Percentiles rank a stretch among this genome's conserved stretches.
Evolutionary conservation across 2,888 invertebrate genomes (phyloP).

Genomic region (Crossocerus cetratus): DNA sequence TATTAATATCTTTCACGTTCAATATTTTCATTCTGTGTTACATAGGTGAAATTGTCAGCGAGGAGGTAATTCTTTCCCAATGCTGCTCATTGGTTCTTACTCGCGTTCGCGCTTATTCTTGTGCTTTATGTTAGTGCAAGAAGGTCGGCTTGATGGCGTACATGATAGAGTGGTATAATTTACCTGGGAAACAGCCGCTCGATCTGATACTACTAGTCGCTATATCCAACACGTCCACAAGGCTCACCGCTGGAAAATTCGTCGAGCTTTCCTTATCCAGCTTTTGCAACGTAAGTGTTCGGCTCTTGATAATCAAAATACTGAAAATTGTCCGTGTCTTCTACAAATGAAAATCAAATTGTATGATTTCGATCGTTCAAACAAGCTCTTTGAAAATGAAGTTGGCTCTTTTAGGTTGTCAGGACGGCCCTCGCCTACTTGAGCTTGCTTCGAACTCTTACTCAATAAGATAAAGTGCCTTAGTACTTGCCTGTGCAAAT

Average conservation of each 20-base stretch:
- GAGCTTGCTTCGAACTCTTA: conserved; percentile 53
- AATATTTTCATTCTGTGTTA: conserved; percentile 70
- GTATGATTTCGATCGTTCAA: not conserved
- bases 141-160: conserved; percentile 61
- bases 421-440: conserved; percentile 57
- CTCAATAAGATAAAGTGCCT: conserved; percentile 9
- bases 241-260: conserved; percentile 69
- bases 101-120: not conserved
- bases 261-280: conserved; percentile 60
- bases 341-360: too few species aligned
- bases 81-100: not conserved
- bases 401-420: conserved; percentile 45
- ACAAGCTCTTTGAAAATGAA: not conserved
- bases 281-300: conserved; percentile 61
- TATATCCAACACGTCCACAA: conserved; percentile 58
- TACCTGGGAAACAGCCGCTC: conserved; percentile 54
- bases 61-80: conserved; percentile 54
- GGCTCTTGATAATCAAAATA: not conserved
- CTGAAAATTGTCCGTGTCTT: too few species aligned
- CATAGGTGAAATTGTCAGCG: conserved; percentile 66
- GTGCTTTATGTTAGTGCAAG: conserved; percentile 46
- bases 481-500: not conserved
- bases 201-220: conserved; percentile 60
- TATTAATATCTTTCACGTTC: conserved; percentile 66
- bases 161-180: conserved; percentile 65